Evolutionary conservation across 2,797 vertebrate genomes (phyloP).

Genomic region (Galaxias olidus): DNA sequence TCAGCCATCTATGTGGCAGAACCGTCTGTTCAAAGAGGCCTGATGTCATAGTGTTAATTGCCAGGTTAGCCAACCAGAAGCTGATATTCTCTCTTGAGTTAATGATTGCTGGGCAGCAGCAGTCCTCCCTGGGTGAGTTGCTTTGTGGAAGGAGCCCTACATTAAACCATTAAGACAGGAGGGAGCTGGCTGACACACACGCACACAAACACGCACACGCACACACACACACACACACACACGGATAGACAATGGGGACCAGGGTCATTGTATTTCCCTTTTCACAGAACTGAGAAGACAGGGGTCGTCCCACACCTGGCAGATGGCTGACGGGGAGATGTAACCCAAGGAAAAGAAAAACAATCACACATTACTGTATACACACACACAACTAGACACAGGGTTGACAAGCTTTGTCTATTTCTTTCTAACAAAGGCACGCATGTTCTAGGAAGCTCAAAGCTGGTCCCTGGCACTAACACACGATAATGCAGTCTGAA

Average conservation of each 20-base stretch:
- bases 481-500: neutral
- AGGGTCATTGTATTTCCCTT: slow-evolving; percentile 41
- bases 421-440: neutral
- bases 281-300: slow-evolving; percentile 36
- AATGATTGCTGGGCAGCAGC: slow-evolving; percentile 48
- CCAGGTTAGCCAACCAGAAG: slow-evolving; percentile 19
- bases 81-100: slow-evolving; percentile 32
- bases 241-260: slow-evolving; percentile 51
- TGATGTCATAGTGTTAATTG: slow-evolving; percentile 8
- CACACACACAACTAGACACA: slow-evolving; percentile 1
- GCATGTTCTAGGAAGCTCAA: neutral
- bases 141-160: slow-evolving; percentile 38
- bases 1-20: slow-evolving; percentile 6
- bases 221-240: slow-evolving; percentile 15
- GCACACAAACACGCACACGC: slow-evolving; percentile 5
- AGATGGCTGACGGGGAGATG: slow-evolving; percentile 56
- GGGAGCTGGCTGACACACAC: neutral
- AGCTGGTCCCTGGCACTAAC: neutral
- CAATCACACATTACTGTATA: slow-evolving; percentile 12
- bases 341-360: slow-evolving; percentile 47
- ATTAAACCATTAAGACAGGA: slow-evolving; percentile 13
- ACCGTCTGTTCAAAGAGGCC: slow-evolving; percentile 17
- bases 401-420: too few relatives aligned
- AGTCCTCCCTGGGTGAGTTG: slow-evolving; percentile 21
- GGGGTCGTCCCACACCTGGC: slow-evolving; percentile 22